Evolutionary conservation across 2,113 vertebrate species (phyloP).

Genomic region (Tapirus terrestris): DNA sequence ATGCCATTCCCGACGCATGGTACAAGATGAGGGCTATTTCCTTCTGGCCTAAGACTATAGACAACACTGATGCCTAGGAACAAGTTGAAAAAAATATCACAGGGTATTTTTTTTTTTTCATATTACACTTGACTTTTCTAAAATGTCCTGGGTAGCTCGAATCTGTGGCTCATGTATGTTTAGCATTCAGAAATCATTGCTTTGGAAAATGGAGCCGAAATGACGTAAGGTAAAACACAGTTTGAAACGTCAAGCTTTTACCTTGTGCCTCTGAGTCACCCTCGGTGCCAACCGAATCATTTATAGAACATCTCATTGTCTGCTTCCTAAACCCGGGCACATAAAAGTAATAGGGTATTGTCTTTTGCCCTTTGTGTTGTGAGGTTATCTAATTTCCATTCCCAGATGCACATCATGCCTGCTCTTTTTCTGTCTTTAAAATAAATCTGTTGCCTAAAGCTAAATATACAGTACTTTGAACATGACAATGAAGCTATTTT

Average conservation of each 20-base stretch:
- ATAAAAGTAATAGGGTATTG: background rate
- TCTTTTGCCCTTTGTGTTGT: constrained; percentile 52
- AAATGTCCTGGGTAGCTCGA: background rate
- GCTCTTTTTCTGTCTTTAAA: constrained; percentile 67
- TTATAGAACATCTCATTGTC: constrained; percentile 6
- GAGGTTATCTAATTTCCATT: constrained; percentile 64
- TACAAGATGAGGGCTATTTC: background rate
- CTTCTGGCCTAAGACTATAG: background rate
- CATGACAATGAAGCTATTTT: constrained; percentile 83
- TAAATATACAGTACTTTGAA: constrained; percentile 82
- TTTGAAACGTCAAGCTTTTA: constrained; percentile 16
- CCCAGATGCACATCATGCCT: background rate
- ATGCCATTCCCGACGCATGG: background rate
- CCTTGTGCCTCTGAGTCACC: background rate
- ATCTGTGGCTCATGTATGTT: background rate
- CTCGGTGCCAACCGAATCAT: background rate
- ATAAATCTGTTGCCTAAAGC: constrained; percentile 74
- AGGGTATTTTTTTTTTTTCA: background rate
- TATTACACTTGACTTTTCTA: background rate
- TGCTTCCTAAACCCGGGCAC: background rate
- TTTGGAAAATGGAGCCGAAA: constrained; percentile 24
- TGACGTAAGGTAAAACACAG: constrained; percentile 8
- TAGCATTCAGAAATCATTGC: background rate
- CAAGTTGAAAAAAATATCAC: background rate
- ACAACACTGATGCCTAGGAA: background rate